These are phyloP conservation scores for Opisthograptis luteolata DNA, from an alignment of 2,888 invertebrate species.

Conservation along the genomic window DNA sequence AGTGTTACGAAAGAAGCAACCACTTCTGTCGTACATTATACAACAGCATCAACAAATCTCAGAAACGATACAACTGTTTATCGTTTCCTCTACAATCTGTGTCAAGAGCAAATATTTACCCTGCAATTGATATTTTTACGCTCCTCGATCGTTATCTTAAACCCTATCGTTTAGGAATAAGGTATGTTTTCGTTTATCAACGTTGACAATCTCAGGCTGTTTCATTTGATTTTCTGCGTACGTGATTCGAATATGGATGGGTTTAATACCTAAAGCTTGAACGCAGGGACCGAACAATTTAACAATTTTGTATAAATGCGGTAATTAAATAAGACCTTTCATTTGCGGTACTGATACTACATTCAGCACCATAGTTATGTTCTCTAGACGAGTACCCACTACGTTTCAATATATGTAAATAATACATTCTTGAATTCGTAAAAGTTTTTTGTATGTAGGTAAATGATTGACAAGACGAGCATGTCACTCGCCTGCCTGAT, in stretches of 20 bases:
- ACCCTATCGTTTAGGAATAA: conserved; percentile 37
- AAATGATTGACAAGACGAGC: too few relatives aligned
- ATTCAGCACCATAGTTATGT: too few relatives aligned
- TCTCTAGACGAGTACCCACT: too few relatives aligned
- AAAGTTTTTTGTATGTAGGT: too few relatives aligned
- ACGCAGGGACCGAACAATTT: neutral
- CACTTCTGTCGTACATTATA: conserved; percentile 26
- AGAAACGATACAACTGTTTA: conserved; percentile 53
- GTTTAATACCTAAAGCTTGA: conserved; percentile 13
- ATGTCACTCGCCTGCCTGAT: too few relatives aligned
- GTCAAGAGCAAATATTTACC: conserved; percentile 64
- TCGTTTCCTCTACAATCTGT: conserved; percentile 68
- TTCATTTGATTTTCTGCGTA: conserved; percentile 43
- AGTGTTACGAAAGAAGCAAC: neutral
- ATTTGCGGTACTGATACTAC: too few relatives aligned
- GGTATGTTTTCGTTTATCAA: conserved; percentile 39
- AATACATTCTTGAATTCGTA: too few relatives aligned
- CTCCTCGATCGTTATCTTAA: conserved; percentile 4
- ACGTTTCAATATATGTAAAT: too few relatives aligned
- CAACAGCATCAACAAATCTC: conserved; percentile 51
- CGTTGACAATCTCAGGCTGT: conserved; percentile 31
- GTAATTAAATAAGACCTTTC: too few relatives aligned
- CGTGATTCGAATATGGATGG: conserved; percentile 58
- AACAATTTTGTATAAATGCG: neutral
- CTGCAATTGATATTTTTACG: conserved; percentile 25